phyloP scores from a whole-genome alignment of 1,140 invertebrate genomes.

The Solenopsis invicta region DNA sequence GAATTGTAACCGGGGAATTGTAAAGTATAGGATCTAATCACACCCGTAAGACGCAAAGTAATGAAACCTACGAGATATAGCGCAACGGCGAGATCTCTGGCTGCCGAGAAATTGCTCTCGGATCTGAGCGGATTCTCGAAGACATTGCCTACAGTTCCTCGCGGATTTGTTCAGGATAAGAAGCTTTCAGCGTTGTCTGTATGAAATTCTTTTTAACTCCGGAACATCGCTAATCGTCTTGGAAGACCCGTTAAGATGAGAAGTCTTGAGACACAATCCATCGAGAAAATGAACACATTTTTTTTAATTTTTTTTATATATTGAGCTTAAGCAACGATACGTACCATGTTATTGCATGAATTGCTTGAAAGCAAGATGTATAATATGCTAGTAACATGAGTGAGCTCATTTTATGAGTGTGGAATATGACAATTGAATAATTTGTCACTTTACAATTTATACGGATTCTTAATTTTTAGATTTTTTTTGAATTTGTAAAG shows the following conservation, averaged over 20 bases:
- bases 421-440: not conserved
- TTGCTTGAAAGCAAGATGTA: not conserved
- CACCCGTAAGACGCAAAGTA: conserved; percentile 60
- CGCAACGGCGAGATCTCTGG: conserved; percentile 49
- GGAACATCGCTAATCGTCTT: conserved; percentile 64
- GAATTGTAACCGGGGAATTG: conserved; percentile 54
- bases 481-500: not conserved
- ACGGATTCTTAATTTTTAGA: not conserved
- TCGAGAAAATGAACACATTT: conserved; percentile 35
- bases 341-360: not conserved
- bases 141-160: conserved; percentile 53
- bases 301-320: conserved; percentile 25
- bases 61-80: conserved; percentile 58
- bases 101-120: conserved; percentile 58
- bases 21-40: conserved; percentile 63
- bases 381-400: not conserved
- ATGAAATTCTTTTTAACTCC: conserved; percentile 65
- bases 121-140: conserved; percentile 61
- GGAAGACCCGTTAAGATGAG: conserved; percentile 50
- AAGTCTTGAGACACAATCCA: conserved; percentile 31
- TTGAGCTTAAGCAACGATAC: conserved; percentile 30
- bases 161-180: conserved; percentile 69
- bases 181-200: conserved; percentile 66
- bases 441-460: not conserved
- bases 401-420: not conserved